These are phyloP conservation scores for Xestia sexstrigata DNA, from an alignment of 2,888 invertebrate species.

Conservation along the genomic window DNA sequence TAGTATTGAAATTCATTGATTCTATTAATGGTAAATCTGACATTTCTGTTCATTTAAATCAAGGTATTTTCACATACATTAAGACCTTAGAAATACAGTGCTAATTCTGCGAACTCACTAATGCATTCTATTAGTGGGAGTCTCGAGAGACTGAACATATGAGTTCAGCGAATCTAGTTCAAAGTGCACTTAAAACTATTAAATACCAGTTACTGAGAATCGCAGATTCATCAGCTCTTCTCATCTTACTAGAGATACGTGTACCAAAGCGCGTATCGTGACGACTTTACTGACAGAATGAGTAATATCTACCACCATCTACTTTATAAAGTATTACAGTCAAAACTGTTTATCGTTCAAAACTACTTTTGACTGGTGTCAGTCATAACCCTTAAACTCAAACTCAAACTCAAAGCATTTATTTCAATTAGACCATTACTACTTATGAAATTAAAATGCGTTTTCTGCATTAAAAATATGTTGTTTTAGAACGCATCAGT, in stretches of 20 bases:
- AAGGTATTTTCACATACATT: background rate
- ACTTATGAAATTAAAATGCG: too few species aligned
- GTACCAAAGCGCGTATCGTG: too few species aligned
- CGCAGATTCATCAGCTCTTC: constrained; percentile 5
- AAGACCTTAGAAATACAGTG: background rate
- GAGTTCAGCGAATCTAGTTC: constrained; percentile 12
- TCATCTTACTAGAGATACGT: background rate
- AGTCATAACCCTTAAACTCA: too few species aligned
- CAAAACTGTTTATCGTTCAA: too few species aligned
- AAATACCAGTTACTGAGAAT: constrained; percentile 19
- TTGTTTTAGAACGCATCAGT: too few species aligned
- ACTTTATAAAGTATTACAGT: too few species aligned
- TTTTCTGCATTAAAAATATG: too few species aligned
- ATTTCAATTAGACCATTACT: too few species aligned
- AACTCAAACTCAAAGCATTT: too few species aligned
- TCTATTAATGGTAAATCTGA: background rate
- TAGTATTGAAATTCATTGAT: too few species aligned
- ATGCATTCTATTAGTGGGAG: constrained; percentile 23
- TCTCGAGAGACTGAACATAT: background rate
- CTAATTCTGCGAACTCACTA: background rate
- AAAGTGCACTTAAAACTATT: constrained; percentile 43
- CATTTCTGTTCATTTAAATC: constrained; percentile 2
- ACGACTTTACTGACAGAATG: constrained; percentile 1
- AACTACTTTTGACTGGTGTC: too few species aligned
- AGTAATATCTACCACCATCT: background rate